Conservation (phyloP, 2,888 invertebrate genomes). For the Orthosia gracilis region DNA sequence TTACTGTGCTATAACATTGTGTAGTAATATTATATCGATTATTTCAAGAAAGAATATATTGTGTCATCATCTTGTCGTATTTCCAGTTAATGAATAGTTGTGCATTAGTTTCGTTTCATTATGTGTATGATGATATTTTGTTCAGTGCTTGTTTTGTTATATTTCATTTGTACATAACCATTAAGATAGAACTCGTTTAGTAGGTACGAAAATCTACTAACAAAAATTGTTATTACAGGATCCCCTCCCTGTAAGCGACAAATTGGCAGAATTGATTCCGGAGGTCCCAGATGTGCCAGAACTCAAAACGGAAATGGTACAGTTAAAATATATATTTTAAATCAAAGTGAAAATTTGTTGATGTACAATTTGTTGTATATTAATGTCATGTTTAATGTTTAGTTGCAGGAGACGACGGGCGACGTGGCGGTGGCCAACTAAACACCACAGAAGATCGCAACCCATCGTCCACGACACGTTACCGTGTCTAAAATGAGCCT, state of each 20-base stretch:
- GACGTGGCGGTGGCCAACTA: constrained; percentile 84
- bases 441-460: constrained; percentile 56
- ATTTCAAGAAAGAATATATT: constrained; percentile 3
- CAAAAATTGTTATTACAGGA: constrained; percentile 79
- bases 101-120: constrained; percentile 6
- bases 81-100: constrained; percentile 11
- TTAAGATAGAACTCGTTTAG: not conserved
- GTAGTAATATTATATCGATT: not conserved
- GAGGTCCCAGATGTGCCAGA: constrained; percentile 87
- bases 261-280: constrained; percentile 86
- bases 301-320: constrained; percentile 85
- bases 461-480: constrained; percentile 72
- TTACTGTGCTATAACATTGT: not conserved
- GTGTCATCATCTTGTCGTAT: not conserved
- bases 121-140: constrained; percentile 1
- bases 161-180: not conserved
- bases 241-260: constrained; percentile 79
- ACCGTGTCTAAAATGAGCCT: constrained; percentile 82
- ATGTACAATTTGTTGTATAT: not conserved
- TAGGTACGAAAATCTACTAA: constrained; percentile 16
- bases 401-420: constrained; percentile 80
- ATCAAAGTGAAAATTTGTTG: not conserved
- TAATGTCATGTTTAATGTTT: constrained; percentile 18
- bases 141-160: constrained; percentile 15
- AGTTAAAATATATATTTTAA: constrained; percentile 5